Evolutionary conservation across 2,888 invertebrate species (phyloP), one percentile per base, ranked within the genome.

Genomic region (Caradrina clavipalpis): DNA sequence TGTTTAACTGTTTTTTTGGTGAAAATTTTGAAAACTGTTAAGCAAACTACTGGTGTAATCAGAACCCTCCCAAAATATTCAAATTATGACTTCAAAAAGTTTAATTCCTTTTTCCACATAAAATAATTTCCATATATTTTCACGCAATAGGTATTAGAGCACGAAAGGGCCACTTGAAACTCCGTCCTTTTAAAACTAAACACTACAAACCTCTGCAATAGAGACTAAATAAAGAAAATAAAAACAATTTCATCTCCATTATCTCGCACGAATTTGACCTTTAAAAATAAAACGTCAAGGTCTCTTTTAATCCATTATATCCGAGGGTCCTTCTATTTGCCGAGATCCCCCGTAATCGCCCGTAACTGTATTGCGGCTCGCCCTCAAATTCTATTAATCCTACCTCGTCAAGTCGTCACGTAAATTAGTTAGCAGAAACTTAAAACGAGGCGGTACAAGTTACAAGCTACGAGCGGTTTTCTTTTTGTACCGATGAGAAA

Each of bases 301-400:
- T 54, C 42, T 49, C 22, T 54, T 66, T 60, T 61, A 71, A 76
- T 80, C 81, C 63, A 71, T 76, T 71, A 78, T 70, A 35, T n/a
- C 64, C 39, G 59, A 54, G 56, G 56, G 51, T 47, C 55, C 57
- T 42, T 45, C 31, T 47, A 49, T 15, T 65, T 45, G 3, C 60
- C 42, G 19, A 50, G 73, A 42, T 39, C 45, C 60, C 60, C 45
- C 56, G 17, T 56, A 68, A 70, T 57, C 58, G 54, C 31, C 56
- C 73, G 60, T 80, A 80, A 84, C 80, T 73, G 70, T 66, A 77
- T 78, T 85, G 87, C 82, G 89, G 89, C 63, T 73, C 80, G 81
- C 80, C 83, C 73, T 76, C 66, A 78, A 80, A 91, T 92, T 93
- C 91, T 92, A 94, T 94, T 94, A 93, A 91, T 91, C 87, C 88